phyloP scores from a whole-genome alignment of 2,113 vertebrate species.

The Ondatra zibethicus region DNA sequence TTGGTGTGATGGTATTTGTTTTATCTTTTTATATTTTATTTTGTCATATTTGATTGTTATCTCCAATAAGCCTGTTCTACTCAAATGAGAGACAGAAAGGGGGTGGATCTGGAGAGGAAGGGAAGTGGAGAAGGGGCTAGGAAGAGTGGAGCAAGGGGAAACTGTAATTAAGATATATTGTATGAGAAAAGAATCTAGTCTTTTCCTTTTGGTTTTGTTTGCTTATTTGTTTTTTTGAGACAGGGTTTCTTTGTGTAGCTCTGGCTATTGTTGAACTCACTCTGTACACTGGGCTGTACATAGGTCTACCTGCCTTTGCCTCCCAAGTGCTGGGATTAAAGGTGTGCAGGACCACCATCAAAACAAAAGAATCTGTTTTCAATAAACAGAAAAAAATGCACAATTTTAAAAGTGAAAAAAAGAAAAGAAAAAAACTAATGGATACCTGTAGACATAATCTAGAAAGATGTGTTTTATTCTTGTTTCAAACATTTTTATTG shows the following conservation, averaged over 20 bases:
- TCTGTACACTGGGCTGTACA: not conserved
- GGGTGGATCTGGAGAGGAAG: not conserved
- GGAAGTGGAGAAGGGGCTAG: rapidly evolving
- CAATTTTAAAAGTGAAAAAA: not conserved
- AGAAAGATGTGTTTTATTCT: not conserved
- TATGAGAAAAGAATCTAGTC: not conserved
- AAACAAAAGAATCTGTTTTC: not conserved
- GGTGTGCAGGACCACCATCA: not conserved
- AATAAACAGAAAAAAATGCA: not conserved
- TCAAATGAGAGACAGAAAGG: not conserved
- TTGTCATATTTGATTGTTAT: not conserved
- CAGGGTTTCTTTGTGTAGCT: not conserved
- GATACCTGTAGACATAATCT: not conserved
- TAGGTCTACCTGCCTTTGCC: not conserved
- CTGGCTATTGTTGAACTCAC: not conserved
- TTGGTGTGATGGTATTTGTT: not conserved
- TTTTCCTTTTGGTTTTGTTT: not conserved
- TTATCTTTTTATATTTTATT: not conserved
- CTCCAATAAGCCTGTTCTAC: too few species aligned
- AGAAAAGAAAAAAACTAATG: not conserved
- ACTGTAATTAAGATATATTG: not conserved
- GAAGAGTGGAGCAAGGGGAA: not conserved
- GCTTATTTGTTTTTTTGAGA: not conserved
- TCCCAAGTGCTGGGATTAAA: not conserved
- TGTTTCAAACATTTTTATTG: not conserved